Percentiles rank a stretch among this genome's conserved stretches.
Conservation (phyloP, 2,113 vertebrate species). For the Chaetodon trifascialis region DNA sequence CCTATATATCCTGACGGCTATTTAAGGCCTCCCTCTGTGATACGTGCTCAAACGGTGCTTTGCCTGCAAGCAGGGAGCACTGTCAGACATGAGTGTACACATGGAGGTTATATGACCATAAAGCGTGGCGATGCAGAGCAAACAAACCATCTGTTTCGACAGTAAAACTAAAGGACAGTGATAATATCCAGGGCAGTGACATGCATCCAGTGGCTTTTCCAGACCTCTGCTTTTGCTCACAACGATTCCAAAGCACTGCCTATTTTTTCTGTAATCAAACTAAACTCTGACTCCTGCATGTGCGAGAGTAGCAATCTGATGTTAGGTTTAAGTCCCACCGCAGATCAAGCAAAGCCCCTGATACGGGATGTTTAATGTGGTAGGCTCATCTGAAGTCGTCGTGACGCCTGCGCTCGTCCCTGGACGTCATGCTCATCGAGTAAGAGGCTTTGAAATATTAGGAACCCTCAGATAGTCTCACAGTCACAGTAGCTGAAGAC, state of each 20-base stretch:
- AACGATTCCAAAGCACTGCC: constrained; percentile 21
- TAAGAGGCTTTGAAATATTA: constrained; percentile 74
- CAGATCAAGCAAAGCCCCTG: constrained; percentile 42
- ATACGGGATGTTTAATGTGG: constrained; percentile 45
- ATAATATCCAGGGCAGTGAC: constrained; percentile 24
- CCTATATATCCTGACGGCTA: constrained; percentile 39
- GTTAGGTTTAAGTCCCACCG: constrained; percentile 29
- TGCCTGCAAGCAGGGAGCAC: constrained; percentile 18
- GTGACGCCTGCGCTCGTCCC: constrained; percentile 42
- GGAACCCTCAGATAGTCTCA: constrained; percentile 45
- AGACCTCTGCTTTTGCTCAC: constrained; percentile 30
- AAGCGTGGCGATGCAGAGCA: constrained; percentile 16
- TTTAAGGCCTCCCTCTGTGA: constrained; percentile 33
- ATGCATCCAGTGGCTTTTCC: constrained; percentile 14
- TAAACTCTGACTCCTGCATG: not conserved
- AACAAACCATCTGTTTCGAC: constrained; percentile 61
- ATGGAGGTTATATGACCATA: constrained; percentile 28
- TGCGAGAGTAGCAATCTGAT: not conserved
- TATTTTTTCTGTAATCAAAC: constrained; percentile 19
- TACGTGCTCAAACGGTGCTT: constrained; percentile 25
- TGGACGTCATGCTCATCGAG: constrained; percentile 54
- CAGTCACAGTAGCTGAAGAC: constrained; percentile 44
- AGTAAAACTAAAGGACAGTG: constrained; percentile 20
- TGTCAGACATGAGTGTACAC: constrained; percentile 47
- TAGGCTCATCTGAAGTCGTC: constrained; percentile 54